Evolutionary conservation across 2,888 invertebrate species (phyloP).

Genomic region (Ochlodes sylvanus): DNA sequence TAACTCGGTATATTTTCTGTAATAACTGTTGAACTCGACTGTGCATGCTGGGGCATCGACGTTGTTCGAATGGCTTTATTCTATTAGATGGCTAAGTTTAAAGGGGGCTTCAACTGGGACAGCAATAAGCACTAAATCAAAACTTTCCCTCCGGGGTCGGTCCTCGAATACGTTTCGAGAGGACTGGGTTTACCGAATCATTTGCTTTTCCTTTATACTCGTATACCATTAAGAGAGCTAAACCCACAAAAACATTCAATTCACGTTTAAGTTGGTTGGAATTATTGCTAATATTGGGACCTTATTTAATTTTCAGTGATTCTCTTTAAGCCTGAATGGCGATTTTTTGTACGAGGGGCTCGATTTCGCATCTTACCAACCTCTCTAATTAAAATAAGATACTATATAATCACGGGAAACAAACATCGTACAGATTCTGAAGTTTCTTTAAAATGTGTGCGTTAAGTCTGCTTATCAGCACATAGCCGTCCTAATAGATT

Average conservation of each 20-base stretch:
- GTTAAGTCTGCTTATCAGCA: too few relatives aligned
- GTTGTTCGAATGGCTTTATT: constrained; percentile 82
- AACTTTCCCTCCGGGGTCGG: constrained; percentile 73
- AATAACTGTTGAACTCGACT: constrained; percentile 53
- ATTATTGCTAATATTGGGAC: background rate
- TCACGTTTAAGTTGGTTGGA: constrained; percentile 9
- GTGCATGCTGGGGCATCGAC: constrained; percentile 11
- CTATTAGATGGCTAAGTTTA: constrained; percentile 80
- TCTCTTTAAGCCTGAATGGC: background rate
- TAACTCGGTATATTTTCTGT: constrained; percentile 66
- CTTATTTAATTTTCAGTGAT: background rate
- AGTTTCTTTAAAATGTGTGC: too few relatives aligned
- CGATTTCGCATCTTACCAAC: too few relatives aligned
- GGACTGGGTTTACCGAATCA: constrained; percentile 60
- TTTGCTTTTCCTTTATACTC: constrained; percentile 17
- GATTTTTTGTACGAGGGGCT: background rate
- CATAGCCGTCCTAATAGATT: too few relatives aligned
- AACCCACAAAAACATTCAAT: constrained; percentile 11
- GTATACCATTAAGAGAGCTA: background rate
- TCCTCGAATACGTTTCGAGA: constrained; percentile 66
- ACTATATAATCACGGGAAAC: too few relatives aligned
- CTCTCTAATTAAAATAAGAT: background rate
- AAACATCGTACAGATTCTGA: too few relatives aligned
- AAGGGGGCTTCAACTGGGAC: constrained; percentile 75
- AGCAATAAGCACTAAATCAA: constrained; percentile 84